Conservation (phyloP, 2,113 vertebrate species). For the Nyctibius bracteatus region DNA sequence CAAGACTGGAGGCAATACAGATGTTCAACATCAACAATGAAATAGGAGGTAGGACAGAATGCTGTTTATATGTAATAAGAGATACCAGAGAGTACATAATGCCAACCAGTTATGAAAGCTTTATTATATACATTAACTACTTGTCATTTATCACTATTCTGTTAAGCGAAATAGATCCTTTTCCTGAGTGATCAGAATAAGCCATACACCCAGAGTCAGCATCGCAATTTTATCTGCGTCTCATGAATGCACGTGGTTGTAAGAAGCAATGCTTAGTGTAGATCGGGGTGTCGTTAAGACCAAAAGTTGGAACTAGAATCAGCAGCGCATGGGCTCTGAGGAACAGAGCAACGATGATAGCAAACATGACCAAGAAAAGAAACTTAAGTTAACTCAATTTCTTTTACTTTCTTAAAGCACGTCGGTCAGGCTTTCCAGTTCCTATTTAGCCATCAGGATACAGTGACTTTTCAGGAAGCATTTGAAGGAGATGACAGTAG, state of each 20-base stretch:
- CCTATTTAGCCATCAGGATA: not conserved
- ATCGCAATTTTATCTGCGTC: not conserved
- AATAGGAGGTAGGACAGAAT: not conserved
- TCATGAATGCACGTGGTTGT: not conserved
- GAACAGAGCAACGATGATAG: not conserved
- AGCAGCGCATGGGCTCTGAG: not conserved
- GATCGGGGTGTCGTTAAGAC: not conserved
- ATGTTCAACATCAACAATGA: not conserved
- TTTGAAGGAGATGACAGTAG: not conserved
- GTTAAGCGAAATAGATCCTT: not conserved
- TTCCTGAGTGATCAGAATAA: not conserved
- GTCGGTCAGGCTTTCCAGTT: not conserved
- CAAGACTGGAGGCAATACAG: not conserved
- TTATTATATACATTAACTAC: not conserved
- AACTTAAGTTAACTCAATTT: not conserved
- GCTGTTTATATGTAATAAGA: not conserved
- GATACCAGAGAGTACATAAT: not conserved
- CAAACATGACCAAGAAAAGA: not conserved
- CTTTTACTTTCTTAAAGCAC: not conserved
- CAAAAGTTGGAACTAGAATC: not conserved
- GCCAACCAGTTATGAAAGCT: not conserved
- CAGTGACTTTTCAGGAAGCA: not conserved
- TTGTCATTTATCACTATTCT: not conserved
- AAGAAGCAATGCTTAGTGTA: not conserved
- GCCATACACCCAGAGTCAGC: not conserved